Base-by-base conservation (phyloP, 2,113 vertebrate species). In the Genyomyrus donnyi region DNA sequence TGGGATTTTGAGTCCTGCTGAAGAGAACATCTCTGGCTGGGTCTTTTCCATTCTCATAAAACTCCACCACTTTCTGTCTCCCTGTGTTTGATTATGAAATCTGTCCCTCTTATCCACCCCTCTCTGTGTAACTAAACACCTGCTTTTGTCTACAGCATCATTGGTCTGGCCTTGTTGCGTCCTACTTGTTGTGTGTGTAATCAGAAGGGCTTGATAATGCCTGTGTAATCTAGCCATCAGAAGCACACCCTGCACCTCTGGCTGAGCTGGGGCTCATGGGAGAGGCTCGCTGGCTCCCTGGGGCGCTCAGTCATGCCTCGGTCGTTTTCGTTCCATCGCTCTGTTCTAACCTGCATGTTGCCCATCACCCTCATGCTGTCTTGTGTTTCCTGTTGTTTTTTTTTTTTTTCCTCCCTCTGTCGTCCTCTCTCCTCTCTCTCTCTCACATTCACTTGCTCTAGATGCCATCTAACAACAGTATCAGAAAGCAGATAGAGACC, bases 381-480 rank as follows among this genome's bases (percentile, higher is more conserved):
- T 96, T 84, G n/a, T 50, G 50, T 84, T 89, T 58, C 77, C 89
- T 89, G 50, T 89, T 84, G 19, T 96, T 96, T 96, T 95, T 94
- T 95, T 96, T 96, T 70, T 90, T 45, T 21, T 50, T 15, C 93
- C 74, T 94, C 92, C 94, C 83, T 93, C 95, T 96, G 95, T 96
- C 97, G 94, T 96, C 97, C 95, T 97, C 96, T 96, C 96, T 95
- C 56, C 56, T 58, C 24, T 66, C 96, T 97, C 96, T 97, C 95
- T 98, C 95, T 96, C 96, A 97, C 96, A 92, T 97, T 96, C 93
- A 97, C 97, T 97, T 95, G 97, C 97, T 98, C 98, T 97, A 99
- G 98, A 99, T 99, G 97, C 98, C 98, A 96, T 99, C 98, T 99
- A 99, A 99, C 98, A 99, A 99, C 98, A 99, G 98, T 98, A 99